Percentiles rank a stretch among this genome's conserved stretches.
Conservation (phyloP, 2,888 invertebrate genomes). For the Aquatica leii region DNA sequence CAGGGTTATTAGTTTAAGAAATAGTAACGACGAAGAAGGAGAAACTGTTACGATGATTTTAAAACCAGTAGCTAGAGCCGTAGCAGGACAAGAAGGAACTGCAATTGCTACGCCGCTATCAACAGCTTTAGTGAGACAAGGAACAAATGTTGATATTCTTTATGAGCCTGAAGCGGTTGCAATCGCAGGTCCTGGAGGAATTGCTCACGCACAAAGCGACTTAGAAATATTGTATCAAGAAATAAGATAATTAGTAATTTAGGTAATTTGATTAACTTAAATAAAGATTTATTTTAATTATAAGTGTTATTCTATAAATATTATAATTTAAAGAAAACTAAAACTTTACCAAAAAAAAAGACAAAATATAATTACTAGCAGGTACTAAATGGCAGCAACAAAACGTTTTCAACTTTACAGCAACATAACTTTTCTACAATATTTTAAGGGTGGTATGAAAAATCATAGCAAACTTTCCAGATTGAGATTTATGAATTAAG, state of each 20-base stretch:
- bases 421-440: too few species aligned
- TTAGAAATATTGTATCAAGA: slow-evolving; percentile 62
- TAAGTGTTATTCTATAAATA: too few species aligned
- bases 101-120: slow-evolving; percentile 77
- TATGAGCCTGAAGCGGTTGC: slow-evolving; percentile 76
- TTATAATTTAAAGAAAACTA: too few species aligned
- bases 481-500: too few species aligned
- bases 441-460: too few species aligned
- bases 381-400: too few species aligned
- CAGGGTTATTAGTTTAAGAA: slow-evolving; percentile 50
- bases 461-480: too few species aligned
- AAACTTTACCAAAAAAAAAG: too few species aligned
- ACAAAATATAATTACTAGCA: too few species aligned
- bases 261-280: too few species aligned
- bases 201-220: slow-evolving; percentile 79
- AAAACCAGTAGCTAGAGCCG: slow-evolving; percentile 72
- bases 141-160: slow-evolving; percentile 68
- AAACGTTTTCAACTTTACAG: too few species aligned
- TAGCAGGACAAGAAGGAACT: slow-evolving; percentile 71
- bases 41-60: slow-evolving; percentile 63
- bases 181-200: slow-evolving; percentile 77
- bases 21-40: slow-evolving; percentile 36
- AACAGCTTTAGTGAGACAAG: slow-evolving; percentile 68
- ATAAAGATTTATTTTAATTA: too few species aligned
- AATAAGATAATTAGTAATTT: background rate